A percentile compares a stretch with the other conserved stretches of the same genome.
phyloP scores from a whole-genome alignment of 2,113 vertebrate species.

The Stigmatopora nigra region DNA sequence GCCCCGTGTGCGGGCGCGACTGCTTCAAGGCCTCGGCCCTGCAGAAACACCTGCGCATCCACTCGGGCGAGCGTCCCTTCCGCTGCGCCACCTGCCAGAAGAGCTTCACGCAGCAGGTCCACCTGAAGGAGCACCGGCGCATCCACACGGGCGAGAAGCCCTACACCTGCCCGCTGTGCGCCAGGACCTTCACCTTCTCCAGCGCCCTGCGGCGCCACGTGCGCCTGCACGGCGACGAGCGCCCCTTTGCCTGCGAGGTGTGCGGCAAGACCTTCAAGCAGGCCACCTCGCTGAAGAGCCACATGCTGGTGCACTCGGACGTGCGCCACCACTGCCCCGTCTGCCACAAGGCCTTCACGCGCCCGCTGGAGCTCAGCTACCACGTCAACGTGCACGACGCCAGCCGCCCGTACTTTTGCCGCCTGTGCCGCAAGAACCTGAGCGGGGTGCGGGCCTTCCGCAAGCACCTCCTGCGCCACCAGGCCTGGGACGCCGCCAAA shows the following conservation, averaged over 20 bases:
- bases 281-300: slow-evolving; percentile 42
- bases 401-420: slow-evolving; percentile 33
- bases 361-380: slow-evolving; percentile 50
- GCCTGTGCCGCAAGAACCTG: slow-evolving; percentile 48
- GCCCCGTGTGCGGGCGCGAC: slow-evolving; percentile 45
- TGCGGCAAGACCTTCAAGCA: slow-evolving; percentile 51
- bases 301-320: slow-evolving; percentile 39
- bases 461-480: slow-evolving; percentile 48
- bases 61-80: slow-evolving; percentile 52
- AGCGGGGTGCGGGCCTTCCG: slow-evolving; percentile 34
- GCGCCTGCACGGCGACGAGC: slow-evolving; percentile 40
- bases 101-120: slow-evolving; percentile 52
- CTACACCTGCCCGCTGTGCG: slow-evolving; percentile 39
- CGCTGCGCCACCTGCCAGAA: slow-evolving; percentile 49
- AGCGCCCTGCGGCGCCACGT: slow-evolving; percentile 50
- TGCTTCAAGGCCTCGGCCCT: slow-evolving; percentile 52
- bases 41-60: slow-evolving; percentile 54
- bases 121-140: slow-evolving; percentile 55
- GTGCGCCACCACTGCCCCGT: slow-evolving; percentile 47
- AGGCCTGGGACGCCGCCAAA: neutral
- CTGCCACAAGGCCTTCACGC: slow-evolving; percentile 52
- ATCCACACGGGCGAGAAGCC: slow-evolving; percentile 54
- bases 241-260: slow-evolving; percentile 37
- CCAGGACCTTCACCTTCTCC: slow-evolving; percentile 54
- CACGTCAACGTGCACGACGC: slow-evolving; percentile 40